Percentiles rank a stretch among this genome's conserved stretches.
These are phyloP conservation scores for Drymonia ruficornis DNA, from an alignment of 2,888 invertebrate genomes.

Conservation along the genomic window DNA sequence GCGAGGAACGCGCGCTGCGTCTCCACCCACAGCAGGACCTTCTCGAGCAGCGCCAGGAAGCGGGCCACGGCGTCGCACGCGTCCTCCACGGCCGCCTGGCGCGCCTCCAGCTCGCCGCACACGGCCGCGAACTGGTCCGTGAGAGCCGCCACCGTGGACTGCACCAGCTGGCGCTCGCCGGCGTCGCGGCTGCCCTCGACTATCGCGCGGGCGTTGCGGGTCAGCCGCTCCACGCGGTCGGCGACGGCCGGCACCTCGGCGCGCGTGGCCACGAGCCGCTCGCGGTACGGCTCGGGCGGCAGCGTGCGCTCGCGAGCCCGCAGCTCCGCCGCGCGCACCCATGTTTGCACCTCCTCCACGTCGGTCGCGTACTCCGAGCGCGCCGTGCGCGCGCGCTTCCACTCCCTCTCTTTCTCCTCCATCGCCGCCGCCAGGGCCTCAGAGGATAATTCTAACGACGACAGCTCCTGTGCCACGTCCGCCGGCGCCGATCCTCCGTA, in stretches of 20 bases:
- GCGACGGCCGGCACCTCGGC: constrained; percentile 88
- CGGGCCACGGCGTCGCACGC: constrained; percentile 95
- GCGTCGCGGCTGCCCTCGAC: constrained; percentile 92
- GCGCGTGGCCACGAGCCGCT: constrained; percentile 90
- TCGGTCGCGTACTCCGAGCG: constrained; percentile 92
- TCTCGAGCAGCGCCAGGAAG: constrained; percentile 92
- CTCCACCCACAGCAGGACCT: constrained; percentile 92
- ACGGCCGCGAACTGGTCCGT: constrained; percentile 92
- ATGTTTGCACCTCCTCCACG: constrained; percentile 92
- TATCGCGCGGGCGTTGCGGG: constrained; percentile 91
- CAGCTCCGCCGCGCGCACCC: constrained; percentile 93
- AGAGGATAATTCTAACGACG: constrained; percentile 91
- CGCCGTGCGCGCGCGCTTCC: constrained; percentile 93
- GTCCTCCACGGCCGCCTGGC: constrained; percentile 93
- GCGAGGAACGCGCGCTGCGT: constrained; percentile 92
- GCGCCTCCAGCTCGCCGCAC: constrained; percentile 91
- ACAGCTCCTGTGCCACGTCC: constrained; percentile 92
- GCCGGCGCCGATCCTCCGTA: constrained; percentile 89
- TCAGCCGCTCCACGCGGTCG: constrained; percentile 91
- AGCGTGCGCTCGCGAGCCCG: constrained; percentile 92
- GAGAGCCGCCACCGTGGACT: constrained; percentile 89
- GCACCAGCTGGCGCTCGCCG: constrained; percentile 90
- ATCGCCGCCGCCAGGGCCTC: constrained; percentile 92
- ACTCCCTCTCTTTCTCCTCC: constrained; percentile 95
- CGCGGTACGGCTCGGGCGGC: constrained; percentile 91